Percentiles rank a stretch among this genome's conserved stretches.
These are phyloP conservation scores for Drosophila mojavensis DNA, from an alignment of 1,140 invertebrate species.

Conservation along the genomic window DNA sequence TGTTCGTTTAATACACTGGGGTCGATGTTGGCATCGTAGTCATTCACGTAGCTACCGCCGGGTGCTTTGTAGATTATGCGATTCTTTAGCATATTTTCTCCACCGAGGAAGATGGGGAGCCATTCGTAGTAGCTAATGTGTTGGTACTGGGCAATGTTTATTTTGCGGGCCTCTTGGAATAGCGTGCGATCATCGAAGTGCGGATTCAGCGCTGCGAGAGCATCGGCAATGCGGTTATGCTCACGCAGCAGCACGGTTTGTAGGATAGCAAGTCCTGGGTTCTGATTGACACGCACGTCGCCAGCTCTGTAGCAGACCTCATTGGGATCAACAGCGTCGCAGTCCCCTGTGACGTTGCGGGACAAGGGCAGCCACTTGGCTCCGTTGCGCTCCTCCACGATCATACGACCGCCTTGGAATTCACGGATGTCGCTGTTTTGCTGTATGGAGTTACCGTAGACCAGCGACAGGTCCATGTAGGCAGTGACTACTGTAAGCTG, in stretches of 20 bases:
- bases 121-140: conserved; percentile 95
- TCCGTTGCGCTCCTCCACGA: conserved; percentile 86
- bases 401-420: conserved; percentile 87
- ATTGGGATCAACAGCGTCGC: conserved; percentile 85
- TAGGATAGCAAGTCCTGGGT: conserved; percentile 91
- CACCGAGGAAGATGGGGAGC: conserved; percentile 91
- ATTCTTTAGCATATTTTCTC: conserved; percentile 88
- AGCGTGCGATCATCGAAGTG: conserved; percentile 94
- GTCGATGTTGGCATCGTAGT: conserved; percentile 93
- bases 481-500: conserved; percentile 93
- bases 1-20: conserved; percentile 93
- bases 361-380: conserved; percentile 89
- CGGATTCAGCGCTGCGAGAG: conserved; percentile 90
- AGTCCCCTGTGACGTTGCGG: conserved; percentile 87
- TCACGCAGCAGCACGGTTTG: conserved; percentile 94
- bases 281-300: conserved; percentile 94
- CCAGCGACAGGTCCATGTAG: conserved; percentile 92
- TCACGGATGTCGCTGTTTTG: conserved; percentile 88
- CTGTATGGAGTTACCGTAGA: conserved; percentile 91
- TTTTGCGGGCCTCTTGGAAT: conserved; percentile 94
- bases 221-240: conserved; percentile 94
- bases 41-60: conserved; percentile 89
- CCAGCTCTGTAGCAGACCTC: conserved; percentile 91
- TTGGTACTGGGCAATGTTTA: conserved; percentile 91
- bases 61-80: conserved; percentile 88